Evolutionary conservation across 2,797 vertebrate species (phyloP).

Genomic region (Sebastes iracundus): DNA sequence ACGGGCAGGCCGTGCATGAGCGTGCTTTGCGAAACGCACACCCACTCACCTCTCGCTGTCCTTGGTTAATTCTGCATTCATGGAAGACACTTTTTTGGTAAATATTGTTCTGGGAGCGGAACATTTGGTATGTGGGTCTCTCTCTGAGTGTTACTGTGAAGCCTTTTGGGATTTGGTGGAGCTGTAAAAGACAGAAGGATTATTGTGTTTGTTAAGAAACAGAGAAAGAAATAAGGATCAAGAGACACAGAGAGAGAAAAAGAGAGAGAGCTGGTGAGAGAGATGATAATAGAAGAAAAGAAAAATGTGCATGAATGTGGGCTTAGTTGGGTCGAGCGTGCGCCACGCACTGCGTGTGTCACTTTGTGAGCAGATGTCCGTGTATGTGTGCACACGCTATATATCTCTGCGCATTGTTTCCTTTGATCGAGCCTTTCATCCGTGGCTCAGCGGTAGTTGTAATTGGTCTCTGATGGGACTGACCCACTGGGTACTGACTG

Average conservation of each 20-base stretch:
- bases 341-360: background rate
- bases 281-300: constrained; percentile 8
- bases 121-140: constrained; percentile 57
- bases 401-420: constrained; percentile 42
- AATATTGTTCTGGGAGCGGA: constrained; percentile 42
- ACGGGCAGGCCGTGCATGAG: background rate
- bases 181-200: constrained; percentile 54
- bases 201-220: constrained; percentile 59
- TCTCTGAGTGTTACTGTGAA: constrained; percentile 37
- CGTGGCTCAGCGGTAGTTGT: constrained; percentile 53
- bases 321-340: background rate
- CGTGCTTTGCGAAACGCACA: background rate
- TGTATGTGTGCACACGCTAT: background rate
- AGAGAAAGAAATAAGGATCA: constrained; percentile 40
- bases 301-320: background rate
- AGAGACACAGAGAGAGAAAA: constrained; percentile 16
- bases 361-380: background rate
- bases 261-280: constrained; percentile 2
- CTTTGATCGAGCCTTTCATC: constrained; percentile 60
- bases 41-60: constrained; percentile 49
- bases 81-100: constrained; percentile 19
- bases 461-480: constrained; percentile 75
- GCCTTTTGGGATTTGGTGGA: constrained; percentile 49
- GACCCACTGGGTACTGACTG: constrained; percentile 57
- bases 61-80: constrained; percentile 49